A percentile compares a stretch with the other conserved stretches of the same genome.
phyloP scores from a whole-genome alignment of 2,888 invertebrate genomes.

The Octodonta nipae region DNA sequence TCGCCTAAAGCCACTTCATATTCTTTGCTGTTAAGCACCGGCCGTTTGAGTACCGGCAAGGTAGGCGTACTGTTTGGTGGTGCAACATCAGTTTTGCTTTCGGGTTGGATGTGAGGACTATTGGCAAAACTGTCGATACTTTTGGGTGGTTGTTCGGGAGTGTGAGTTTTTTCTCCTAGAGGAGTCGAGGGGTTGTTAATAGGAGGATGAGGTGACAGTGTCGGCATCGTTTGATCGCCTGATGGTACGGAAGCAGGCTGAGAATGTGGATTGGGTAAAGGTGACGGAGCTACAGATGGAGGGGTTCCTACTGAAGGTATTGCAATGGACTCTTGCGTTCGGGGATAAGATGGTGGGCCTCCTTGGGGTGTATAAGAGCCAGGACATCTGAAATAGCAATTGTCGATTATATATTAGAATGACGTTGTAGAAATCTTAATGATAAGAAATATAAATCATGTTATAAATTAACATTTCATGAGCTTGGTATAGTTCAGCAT shows the following conservation, averaged over 20 bases:
- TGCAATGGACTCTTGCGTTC: slow-evolving; percentile 44
- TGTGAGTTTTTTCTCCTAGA: slow-evolving; percentile 18
- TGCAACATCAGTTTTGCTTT: slow-evolving; percentile 13
- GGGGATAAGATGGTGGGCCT: slow-evolving; percentile 49
- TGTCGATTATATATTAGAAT: too few species aligned
- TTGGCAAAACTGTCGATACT: slow-evolving; percentile 2
- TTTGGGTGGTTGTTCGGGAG: slow-evolving; percentile 15
- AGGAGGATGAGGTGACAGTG: slow-evolving; percentile 55
- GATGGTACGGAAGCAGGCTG: slow-evolving; percentile 55
- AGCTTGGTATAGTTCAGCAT: too few species aligned
- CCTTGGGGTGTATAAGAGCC: slow-evolving; percentile 45
- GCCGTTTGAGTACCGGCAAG: slow-evolving; percentile 48
- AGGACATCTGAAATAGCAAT: slow-evolving; percentile 25
- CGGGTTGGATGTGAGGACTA: slow-evolving; percentile 12
- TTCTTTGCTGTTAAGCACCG: slow-evolving; percentile 62
- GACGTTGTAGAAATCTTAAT: too few species aligned
- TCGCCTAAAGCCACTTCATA: slow-evolving; percentile 67
- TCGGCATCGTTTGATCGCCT: slow-evolving; percentile 53
- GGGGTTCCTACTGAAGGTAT: slow-evolving; percentile 43
- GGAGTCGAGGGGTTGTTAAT: slow-evolving; percentile 37
- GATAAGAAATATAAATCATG: too few species aligned
- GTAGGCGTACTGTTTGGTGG: slow-evolving; percentile 6
- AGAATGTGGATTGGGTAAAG: slow-evolving; percentile 55
- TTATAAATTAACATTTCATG: too few species aligned
- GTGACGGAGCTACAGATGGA: slow-evolving; percentile 52